Evolutionary conservation across 2,113 vertebrate species (phyloP), one percentile per base, ranked within the genome.

Genomic region (Pleuronectes platessa): DNA sequence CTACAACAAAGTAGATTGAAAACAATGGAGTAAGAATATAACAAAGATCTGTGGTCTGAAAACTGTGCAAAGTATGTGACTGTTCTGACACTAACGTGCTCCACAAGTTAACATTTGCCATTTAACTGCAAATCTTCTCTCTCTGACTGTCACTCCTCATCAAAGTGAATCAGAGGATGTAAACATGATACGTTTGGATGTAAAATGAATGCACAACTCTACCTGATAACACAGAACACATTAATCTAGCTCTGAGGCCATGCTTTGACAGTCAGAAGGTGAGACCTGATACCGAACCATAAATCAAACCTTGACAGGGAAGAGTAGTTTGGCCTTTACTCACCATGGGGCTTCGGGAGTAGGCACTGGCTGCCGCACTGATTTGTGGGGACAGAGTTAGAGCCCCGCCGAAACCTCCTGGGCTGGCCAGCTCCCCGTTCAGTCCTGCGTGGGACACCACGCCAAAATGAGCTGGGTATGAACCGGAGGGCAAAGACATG

Each of bases 351-450:
- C 96, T 95, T 58, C 95, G 94, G 81, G 96, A 90, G 1, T 95
- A 97, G 65, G 95, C 88, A 70, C 90, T 92, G 83, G 95, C 88
- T 0, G 96, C 87, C n/a, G 95, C 88, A 79, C 96, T 94, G 92
- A 95, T 95, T 83, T 96, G 97, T 0, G 96, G 95, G 0, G 96
- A 94, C 67, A 98, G 94, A 77, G 95, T 97, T 35, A 97, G 94
- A 37, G 94, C 89, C 61, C 96, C 95, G 31, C 95, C 83, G 0
- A 96, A 98, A 24, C 95, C 90, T 64, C 95, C 82, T 0, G 96
- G 94, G 83, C 94, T 90, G 0, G 95, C 90, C 40, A 97, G 94
- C 86, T 98, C 96, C 42, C 95, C 94, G 0, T 94, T 96, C 79
- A 98, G 94, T 40, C 94, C 72, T 15, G 95, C 66, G 18, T 96